Evolutionary conservation across 23 tunicate species (phyloP).

Genomic region (Oikopleura vanhoeffeni): DNA sequence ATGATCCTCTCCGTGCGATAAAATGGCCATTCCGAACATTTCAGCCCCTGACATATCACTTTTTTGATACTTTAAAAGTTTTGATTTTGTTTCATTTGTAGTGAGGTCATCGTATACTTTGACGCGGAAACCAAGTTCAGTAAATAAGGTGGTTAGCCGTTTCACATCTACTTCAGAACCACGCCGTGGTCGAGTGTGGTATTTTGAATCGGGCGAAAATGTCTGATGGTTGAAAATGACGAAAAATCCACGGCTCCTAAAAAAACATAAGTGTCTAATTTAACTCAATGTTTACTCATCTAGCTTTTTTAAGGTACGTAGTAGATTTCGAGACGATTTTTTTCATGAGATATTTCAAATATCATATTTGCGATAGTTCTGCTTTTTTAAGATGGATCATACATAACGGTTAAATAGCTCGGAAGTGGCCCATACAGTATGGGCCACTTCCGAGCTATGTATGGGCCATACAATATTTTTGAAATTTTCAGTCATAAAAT

Average conservation of each 20-base stretch:
- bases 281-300: no score
- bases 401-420: no score
- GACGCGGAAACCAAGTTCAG: neutral
- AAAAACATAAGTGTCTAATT: no score
- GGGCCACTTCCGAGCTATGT: no score
- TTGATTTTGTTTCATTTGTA: neutral
- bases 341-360: no score
- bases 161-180: neutral
- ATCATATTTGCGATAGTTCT: no score
- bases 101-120: neutral
- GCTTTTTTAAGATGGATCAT: no score
- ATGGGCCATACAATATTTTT: no score
- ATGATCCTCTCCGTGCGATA: neutral
- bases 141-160: neutral
- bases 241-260: neutral
- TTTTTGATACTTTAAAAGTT: neutral
- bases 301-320: no score
- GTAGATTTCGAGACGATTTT: no score
- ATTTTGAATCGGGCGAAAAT: neutral
- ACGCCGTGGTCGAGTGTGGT: neutral
- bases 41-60: neutral
- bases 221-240: neutral
- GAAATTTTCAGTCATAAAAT: no score
- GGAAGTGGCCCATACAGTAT: no score
- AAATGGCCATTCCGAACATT: conserved; percentile 8